Base-by-base conservation (phyloP, 2,888 invertebrate genomes). In the Xestia sexstrigata region DNA sequence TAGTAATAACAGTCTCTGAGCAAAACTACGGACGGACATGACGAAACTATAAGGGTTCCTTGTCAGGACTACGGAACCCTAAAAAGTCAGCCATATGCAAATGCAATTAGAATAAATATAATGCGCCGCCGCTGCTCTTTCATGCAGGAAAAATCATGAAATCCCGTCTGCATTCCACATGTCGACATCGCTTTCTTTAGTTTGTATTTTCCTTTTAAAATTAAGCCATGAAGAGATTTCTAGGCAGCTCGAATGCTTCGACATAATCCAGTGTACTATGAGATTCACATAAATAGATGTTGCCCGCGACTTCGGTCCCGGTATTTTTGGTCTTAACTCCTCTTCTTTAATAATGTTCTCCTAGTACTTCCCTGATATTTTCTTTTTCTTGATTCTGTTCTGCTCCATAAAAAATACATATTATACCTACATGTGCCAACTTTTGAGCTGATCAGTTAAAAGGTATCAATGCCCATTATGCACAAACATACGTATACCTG, bases 181-280 rank as follows among this genome's bases (percentile, higher is more conserved):
- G 55, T 55, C n/a, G 58, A 49, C 67, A 11, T 67, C 11, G 15
- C 17, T 76, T 70, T 35, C 49, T 74, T 55, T 26, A 13, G 39
- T 26, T 71, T 58, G 15, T 66, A 74, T 70, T 72, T 81, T 76
- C 26, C 47, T 76, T 76, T 60, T 55, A 67, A n/a, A 76, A 76
- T 70, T 49, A 65, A 76, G 13, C 52, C 15, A 15, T 39, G 63
- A 69, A 67, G 39, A 52, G 62, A 63, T 78, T 76, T 73, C 23
- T 58, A 35, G 39, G 39, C 65, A 68, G n/a, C 55, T 76, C 47
- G 45, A 62, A 78, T 70, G 68, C 42, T 23, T 70, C 35, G 74
- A 58, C 35, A 63, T 70, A 71, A 71, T 77, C 39, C 47, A n/a
- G 47, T 66, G 45, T 52, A 9, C 3, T 23, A 45, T 42, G 9